These are phyloP conservation scores for Hydrozoanthus tunicans DNA, from an alignment of 64 coral and sea anemone species.

Conservation along the genomic window DNA sequence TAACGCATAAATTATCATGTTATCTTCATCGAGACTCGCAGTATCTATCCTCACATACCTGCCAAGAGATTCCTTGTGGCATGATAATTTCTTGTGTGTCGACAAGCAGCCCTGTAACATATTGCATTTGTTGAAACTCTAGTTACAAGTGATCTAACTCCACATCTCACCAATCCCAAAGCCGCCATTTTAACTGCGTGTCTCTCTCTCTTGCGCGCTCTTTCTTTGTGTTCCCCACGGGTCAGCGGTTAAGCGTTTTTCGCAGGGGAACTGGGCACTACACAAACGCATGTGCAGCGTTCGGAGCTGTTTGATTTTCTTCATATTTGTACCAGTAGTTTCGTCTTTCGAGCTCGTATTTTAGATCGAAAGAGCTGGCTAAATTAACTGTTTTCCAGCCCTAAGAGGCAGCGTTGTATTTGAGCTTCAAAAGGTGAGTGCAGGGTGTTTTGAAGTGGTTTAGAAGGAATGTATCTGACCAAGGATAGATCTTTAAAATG, in stretches of 20 bases:
- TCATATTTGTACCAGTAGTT: neutral
- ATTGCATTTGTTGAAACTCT: conserved; percentile 9
- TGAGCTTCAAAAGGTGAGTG: conserved; percentile 26
- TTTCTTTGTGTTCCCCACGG: neutral
- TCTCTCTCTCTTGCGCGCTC: neutral
- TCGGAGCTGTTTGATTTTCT: neutral
- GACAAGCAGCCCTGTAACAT: conserved; percentile 2
- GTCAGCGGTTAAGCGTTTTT: neutral
- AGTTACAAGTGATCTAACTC: conserved; percentile 10
- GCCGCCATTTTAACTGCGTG: conserved; percentile 30
- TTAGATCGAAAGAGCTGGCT: neutral
- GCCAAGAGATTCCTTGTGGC: conserved; percentile 55
- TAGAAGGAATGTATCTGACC: no score
- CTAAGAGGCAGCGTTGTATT: neutral
- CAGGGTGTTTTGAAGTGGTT: no score
- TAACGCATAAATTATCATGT: neutral
- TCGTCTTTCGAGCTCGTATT: neutral
- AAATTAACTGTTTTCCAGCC: neutral
- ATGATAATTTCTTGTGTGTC: conserved; percentile 51
- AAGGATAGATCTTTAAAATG: no score
- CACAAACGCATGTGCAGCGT: conserved; percentile 56
- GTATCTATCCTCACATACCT: conserved; percentile 18
- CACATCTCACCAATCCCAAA: neutral
- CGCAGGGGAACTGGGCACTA: conserved; percentile 34
- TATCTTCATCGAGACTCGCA: neutral